Evolutionary conservation across 1,140 invertebrate genomes (phyloP), one percentile per base, ranked within the genome.

Genomic region (Bombus terrestris): DNA sequence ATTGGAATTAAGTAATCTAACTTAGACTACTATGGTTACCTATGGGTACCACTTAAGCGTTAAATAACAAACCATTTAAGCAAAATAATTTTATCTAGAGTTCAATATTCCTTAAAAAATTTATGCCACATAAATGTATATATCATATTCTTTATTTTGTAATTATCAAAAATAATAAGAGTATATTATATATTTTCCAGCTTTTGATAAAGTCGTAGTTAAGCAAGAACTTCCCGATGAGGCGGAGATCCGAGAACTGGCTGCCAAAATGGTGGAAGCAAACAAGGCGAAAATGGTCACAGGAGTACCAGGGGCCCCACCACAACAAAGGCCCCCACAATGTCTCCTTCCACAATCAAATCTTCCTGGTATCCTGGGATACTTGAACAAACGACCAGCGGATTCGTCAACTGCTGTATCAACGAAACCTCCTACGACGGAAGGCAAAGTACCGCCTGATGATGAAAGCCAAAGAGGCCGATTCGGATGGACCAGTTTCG

Each of bases 401-500:
- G 95, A 89, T 88, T 91, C 86, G 88, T 92, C 66, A 87, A 71
- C 86, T 0, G 22, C 59, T 0, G 69, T 59, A 47, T 81, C 76
- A 87, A 94, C 91, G 80, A 92, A 94, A 64, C 90, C 94, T 0
- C 75, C 92, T 1, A 47, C 91, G 3, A 92, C 43, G 3, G 89
- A 90, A 15, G 89, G 95, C 93, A 89, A 96, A 89, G 74, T 87
- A 53, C 89, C 96, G 6, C 89, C 96, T 10, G 98, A 98, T 93
- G 97, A 98, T 86, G 97, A 98, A 73, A 98, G 97, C 88, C 96
- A 97, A 92, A 97, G 97, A 92, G 98, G 98, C 39, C 96, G 97
- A 91, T 99, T 99, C 94, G 98, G 98, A 47, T 99, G 98, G 98
- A 97, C 97, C 41, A 97, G 97, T 80, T 96, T 99, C 73, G 98